Conservation (phyloP, 1,140 invertebrate genomes). For the Hycleus phaleratus region DNA sequence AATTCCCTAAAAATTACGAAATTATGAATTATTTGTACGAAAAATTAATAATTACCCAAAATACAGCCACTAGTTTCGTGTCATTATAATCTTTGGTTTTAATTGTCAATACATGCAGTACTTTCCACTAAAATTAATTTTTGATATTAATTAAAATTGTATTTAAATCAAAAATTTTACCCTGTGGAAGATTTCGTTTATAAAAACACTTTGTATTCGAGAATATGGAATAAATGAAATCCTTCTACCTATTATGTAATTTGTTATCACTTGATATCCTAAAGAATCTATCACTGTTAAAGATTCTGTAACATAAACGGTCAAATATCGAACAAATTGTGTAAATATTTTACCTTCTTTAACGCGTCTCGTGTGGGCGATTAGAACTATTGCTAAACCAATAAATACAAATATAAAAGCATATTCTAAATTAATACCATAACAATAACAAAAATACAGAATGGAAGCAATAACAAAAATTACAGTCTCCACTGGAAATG, state of each 20-base stretch:
- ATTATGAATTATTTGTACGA: not conserved
- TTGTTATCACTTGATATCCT: slow-evolving; percentile 45
- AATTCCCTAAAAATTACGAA: not conserved
- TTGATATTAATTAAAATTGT: not conserved
- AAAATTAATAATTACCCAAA: not conserved
- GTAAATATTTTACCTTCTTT: too few relatives aligned
- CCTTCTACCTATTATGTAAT: slow-evolving; percentile 38
- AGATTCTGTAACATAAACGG: slow-evolving; percentile 39
- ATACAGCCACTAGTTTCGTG: not conserved
- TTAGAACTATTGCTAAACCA: not conserved
- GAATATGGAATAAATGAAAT: slow-evolving; percentile 46
- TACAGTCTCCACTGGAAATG: too few relatives aligned
- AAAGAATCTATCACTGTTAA: slow-evolving; percentile 46
- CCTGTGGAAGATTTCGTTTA: slow-evolving; percentile 53
- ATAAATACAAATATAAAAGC: not conserved
- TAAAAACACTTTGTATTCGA: slow-evolving; percentile 48
- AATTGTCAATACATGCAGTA: not conserved
- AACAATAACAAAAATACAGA: not conserved
- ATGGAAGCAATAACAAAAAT: too few relatives aligned
- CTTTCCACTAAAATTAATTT: not conserved
- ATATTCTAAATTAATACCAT: not conserved
- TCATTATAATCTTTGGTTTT: not conserved
- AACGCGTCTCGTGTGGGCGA: too few relatives aligned
- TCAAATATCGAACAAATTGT: too few relatives aligned
- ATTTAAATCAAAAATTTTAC: slow-evolving; percentile 31